Evolutionary conservation across 2,888 invertebrate species (phyloP).

Genomic region (Biston stratarius): DNA sequence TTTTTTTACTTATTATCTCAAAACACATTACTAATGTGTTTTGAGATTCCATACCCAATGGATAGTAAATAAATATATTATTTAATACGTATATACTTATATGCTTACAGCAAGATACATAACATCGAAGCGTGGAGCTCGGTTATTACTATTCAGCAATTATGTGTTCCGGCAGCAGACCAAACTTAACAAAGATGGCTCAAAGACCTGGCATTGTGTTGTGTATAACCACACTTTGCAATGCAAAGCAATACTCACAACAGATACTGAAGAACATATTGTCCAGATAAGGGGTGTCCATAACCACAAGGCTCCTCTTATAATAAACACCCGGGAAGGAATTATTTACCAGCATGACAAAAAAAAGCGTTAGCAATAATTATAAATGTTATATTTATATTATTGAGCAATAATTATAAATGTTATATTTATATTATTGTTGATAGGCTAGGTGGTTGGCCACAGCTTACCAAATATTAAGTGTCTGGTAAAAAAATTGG

Average conservation of each 20-base stretch:
- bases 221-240: conserved; percentile 54
- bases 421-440: too few species aligned
- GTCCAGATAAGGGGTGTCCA: conserved; percentile 57
- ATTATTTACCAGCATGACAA: conserved; percentile 40
- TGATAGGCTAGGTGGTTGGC: too few species aligned
- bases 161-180: conserved; percentile 57
- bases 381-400: too few species aligned
- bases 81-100: conserved; percentile 3
- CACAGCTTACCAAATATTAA: too few species aligned
- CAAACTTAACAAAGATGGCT: conserved; percentile 56
- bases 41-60: neutral
- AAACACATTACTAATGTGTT: neutral
- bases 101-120: conserved; percentile 57
- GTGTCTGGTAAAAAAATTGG: too few species aligned
- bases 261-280: conserved; percentile 56
- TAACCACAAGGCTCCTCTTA: conserved; percentile 55
- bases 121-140: conserved; percentile 56
- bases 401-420: neutral
- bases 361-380: conserved; percentile 17
- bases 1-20: neutral
- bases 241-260: conserved; percentile 56
- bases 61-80: neutral
- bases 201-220: conserved; percentile 61
- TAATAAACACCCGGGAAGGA: conserved; percentile 52
- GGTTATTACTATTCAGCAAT: conserved; percentile 53